Evolutionary conservation across 1,140 invertebrate species (phyloP).

Genomic region (Musca vetustissima): DNA sequence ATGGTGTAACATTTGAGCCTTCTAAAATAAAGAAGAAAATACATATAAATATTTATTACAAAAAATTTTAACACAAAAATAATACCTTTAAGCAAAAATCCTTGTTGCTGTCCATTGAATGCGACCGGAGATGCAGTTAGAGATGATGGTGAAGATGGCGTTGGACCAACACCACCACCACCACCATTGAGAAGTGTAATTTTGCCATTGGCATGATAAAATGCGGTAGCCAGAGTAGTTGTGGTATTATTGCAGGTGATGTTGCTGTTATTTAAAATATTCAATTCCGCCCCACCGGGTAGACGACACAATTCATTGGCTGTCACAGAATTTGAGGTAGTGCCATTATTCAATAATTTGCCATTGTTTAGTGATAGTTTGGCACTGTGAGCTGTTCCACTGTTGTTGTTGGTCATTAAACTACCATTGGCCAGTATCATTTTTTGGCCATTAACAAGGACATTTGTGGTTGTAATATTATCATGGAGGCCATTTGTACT

Average conservation of each 20-base stretch:
- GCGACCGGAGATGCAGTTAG: background rate
- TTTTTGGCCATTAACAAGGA: no score
- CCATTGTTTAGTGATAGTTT: background rate
- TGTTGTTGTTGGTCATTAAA: background rate
- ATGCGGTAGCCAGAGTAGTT: slow-evolving; percentile 3
- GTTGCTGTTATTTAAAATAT: slow-evolving; percentile 19
- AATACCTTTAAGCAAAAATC: slow-evolving; percentile 26
- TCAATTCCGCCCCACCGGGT: slow-evolving; percentile 26
- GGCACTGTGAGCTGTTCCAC: no score
- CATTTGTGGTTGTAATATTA: background rate
- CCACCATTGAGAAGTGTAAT: slow-evolving; percentile 23
- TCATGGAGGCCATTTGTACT: background rate
- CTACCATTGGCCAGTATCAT: no score
- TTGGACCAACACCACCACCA: no score
- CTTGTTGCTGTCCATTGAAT: slow-evolving; percentile 9
- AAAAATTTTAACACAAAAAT: background rate
- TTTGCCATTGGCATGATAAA: slow-evolving; percentile 26
- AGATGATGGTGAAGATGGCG: background rate
- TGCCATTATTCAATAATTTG: background rate
- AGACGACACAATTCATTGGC: slow-evolving; percentile 24
- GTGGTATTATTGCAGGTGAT: background rate
- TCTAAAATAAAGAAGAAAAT: slow-evolving; percentile 10
- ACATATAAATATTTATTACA: background rate
- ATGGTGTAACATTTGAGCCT: slow-evolving; percentile 15
- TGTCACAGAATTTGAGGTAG: background rate